These are phyloP conservation scores for Myotis vivesi DNA, from an alignment of 2,797 vertebrate genomes.

Conservation along the genomic window DNA sequence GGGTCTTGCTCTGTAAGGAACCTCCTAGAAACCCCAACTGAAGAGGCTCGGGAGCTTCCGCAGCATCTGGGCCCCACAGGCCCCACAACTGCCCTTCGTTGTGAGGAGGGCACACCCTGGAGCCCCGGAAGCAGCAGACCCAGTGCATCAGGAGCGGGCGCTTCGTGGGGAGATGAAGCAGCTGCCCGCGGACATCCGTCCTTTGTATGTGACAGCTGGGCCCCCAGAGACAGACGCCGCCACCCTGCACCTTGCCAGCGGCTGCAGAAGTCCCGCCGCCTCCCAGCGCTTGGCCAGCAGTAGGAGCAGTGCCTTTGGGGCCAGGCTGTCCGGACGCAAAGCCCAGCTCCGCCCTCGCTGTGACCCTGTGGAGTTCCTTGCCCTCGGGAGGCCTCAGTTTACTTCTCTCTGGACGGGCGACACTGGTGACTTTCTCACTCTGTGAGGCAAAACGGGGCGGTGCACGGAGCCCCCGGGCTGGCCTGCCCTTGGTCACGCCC, in stretches of 20 bases:
- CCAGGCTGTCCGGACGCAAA: background rate
- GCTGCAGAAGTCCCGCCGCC: background rate
- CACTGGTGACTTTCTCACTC: background rate
- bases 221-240: background rate
- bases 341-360: background rate
- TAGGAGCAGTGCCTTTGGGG: background rate
- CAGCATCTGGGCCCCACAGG: conserved; percentile 49
- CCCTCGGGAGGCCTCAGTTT: background rate
- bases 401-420: background rate
- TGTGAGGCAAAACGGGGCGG: background rate
- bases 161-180: conserved; percentile 75
- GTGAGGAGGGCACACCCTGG: conserved; percentile 75
- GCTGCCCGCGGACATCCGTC: conserved; percentile 68
- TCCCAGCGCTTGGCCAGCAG: no score
- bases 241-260: fast-evolving
- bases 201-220: conserved; percentile 49
- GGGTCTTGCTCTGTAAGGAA: no score
- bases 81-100: conserved; percentile 61
- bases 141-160: conserved; percentile 75
- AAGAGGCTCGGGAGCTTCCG: no score
- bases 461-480: background rate
- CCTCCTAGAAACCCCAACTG: no score
- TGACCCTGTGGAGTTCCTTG: background rate
- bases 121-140: conserved; percentile 77
- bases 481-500: background rate